Base-by-base conservation (phyloP, 2,113 vertebrate genomes). In the Oriolus oriolus region DNA sequence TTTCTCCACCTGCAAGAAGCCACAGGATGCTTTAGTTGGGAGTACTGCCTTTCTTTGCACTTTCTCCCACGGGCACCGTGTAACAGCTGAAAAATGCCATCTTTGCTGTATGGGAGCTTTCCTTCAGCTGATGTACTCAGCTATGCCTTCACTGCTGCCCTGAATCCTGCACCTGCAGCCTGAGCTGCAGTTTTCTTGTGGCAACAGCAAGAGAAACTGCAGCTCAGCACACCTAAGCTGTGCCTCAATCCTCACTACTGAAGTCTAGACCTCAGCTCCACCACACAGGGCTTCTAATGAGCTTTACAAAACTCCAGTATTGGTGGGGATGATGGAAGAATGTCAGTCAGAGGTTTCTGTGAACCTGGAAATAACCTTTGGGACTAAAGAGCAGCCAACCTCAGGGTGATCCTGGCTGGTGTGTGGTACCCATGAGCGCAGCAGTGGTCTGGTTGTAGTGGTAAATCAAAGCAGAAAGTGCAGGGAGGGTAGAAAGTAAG, bases 221-320 rank as follows among this genome's bases (percentile, higher is more conserved):
- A 65, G 45, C 68, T 94, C 64, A 24, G 71, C 64, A 42, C 35
- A 15, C 75, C n/a, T 26, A 6, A 30, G 15, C 1, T 59, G 33
- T 71, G 50, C 68, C 18, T 17, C 14, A 6, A 1, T 6, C 2
- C 47, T 77, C 5, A 1, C 37, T 39, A 0, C 1, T 9, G 42
- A 93, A 74, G 39, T 35, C 33, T 13, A 35, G 12, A 63, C 27
- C 41, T 68, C 31, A 68, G 33, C 30, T 47, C 44, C 33, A 10
- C 16, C 35, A 9, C 1, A 1, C 5, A 6, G 30, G 31, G 18
- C 23, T 57, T 61, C 54, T n/a, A 4, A 15, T 13, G 28, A n/a
- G 37, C 50, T 93, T 50, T 52, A 10, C 2, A 7, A 7, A 39
- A 20, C 24, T 27, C 44, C 24, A 4, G 7, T 4, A 1, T 9